Conservation (phyloP, 2,113 vertebrate species). For the Rhabdornis inornatus region DNA sequence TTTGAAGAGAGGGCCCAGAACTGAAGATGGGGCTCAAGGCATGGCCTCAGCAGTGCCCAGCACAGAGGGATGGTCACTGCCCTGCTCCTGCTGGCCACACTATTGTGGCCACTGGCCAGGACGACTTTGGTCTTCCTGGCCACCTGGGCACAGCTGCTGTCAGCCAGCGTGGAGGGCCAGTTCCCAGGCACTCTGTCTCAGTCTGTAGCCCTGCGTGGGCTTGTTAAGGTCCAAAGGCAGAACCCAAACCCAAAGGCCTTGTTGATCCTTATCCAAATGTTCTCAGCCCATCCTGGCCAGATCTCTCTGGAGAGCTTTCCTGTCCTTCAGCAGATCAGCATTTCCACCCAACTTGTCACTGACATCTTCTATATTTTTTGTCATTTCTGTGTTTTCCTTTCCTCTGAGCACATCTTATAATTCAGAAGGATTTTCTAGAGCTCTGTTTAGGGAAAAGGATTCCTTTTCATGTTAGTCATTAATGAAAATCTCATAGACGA, state of each 20-base stretch:
- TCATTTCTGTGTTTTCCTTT: background rate
- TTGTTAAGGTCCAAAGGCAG: accelerated
- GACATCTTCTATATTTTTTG: background rate
- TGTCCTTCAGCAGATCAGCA: background rate
- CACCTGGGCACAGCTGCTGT: too few species aligned
- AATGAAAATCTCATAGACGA: background rate
- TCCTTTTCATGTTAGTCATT: background rate
- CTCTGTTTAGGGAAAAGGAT: background rate
- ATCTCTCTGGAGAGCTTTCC: background rate
- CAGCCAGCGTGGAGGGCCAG: too few species aligned
- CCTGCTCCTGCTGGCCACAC: background rate
- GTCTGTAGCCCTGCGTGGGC: accelerated
- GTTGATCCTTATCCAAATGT: background rate
- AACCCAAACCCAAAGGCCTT: accelerated
- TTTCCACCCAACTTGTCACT: accelerated
- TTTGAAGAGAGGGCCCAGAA: background rate
- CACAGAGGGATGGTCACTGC: accelerated
- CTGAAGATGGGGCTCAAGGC: background rate
- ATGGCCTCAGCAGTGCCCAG: background rate
- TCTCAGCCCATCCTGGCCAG: background rate
- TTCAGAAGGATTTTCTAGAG: background rate
- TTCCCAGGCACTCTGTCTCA: background rate
- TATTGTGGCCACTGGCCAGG: background rate
- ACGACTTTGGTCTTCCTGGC: background rate
- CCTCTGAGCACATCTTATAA: background rate